Base-by-base conservation (phyloP, 2,113 vertebrate species). In the Saccopteryx leptura region DNA sequence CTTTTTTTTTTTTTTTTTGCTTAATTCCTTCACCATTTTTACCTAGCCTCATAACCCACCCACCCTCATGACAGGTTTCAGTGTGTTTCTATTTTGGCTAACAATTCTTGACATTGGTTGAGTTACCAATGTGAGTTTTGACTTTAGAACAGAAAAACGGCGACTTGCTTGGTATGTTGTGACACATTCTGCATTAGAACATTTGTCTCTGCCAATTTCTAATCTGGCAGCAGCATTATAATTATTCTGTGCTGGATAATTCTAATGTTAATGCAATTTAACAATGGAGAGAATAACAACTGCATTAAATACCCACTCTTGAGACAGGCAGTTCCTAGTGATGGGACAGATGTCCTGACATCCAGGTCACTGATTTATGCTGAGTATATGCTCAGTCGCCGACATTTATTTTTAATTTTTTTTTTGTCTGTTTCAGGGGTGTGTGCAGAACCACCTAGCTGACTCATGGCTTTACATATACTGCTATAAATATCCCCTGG, bases 141-240 rank as follows among this genome's bases (percentile, higher is more conserved):
- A 26, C 74, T 96, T 69, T 26, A 91, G 72, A 88, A 88, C 19
- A 89, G 21, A 52, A 60, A 76, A 60, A 81, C 24, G 48, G 26
- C 10, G 31, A 61, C 17, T 86, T 15, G 0, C 3, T 31, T 48
- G 26, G 21, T 82, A 50, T 68, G 8, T 54, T 72, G 52, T 56
- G 60, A 46, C n/a, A 63, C 48, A 80, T 60, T 76, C 63, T 81
- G 19, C 14, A 7, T 46, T 33, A 72, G 50, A 33, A 88, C 31
- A 54, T 85, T 75, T 76, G 33, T 85, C 23, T 60, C 31, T 28
- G 17, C 54, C 46, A 17, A 78, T 56, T 72, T 54, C 13, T 86
- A 82, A 88, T 82, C 61, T 76, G 78, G 12, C 17, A 50, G 26
- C 13, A 85, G 12, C 28, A 82, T 68, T 79, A 93, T 86, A 71